Evolutionary conservation across 2,797 vertebrate species (phyloP).

Genomic region (Kryptolebias ocellatus): DNA sequence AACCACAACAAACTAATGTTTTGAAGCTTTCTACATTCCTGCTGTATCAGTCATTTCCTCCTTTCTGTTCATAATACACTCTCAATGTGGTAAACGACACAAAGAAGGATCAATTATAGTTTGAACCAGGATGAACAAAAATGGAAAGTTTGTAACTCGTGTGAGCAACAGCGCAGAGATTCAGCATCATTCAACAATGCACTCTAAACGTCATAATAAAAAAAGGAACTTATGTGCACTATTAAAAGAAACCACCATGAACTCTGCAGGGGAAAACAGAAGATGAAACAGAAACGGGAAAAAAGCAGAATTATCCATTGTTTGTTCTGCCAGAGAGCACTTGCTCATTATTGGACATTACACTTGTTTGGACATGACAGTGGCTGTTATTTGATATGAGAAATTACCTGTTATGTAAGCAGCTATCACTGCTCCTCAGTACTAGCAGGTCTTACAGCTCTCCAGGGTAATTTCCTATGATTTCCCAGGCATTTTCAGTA

Average conservation of each 20-base stretch:
- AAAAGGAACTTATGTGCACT: background rate
- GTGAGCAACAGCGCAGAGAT: no score
- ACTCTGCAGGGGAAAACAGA: constrained; percentile 7
- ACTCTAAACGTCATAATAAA: background rate
- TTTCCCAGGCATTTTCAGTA: no score
- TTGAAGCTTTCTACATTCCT: background rate
- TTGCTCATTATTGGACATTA: constrained; percentile 47
- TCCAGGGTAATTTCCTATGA: background rate
- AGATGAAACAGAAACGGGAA: constrained; percentile 25
- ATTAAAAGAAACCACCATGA: background rate
- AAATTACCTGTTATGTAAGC: constrained; percentile 39
- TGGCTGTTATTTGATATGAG: constrained; percentile 35
- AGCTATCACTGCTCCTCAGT: constrained; percentile 6
- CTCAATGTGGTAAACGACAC: background rate
- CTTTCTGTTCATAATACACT: background rate
- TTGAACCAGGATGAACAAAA: background rate
- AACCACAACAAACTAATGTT: no score
- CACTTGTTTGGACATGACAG: constrained; percentile 38
- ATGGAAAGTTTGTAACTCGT: no score
- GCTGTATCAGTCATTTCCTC: background rate
- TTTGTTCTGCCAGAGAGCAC: constrained; percentile 34
- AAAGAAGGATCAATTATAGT: background rate
- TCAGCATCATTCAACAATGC: no score
- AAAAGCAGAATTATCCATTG: constrained; percentile 38
- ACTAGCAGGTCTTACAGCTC: background rate